Evolutionary conservation across 2,113 vertebrate species (phyloP), one percentile per base, ranked within the genome.

Genomic region (Empidonax traillii): DNA sequence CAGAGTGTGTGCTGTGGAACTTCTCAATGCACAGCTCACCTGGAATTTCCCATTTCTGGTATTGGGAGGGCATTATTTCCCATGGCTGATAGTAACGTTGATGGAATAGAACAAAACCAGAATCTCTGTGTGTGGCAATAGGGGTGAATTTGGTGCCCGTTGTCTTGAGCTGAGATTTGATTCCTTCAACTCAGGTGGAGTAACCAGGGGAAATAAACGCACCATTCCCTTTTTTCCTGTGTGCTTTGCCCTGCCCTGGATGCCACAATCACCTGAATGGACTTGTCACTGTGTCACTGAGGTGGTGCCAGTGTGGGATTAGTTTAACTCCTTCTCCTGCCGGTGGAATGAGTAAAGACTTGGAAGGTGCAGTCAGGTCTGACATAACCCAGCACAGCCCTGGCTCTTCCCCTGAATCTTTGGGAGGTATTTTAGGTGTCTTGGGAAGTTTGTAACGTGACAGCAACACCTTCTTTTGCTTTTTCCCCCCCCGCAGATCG

Each of bases 1-100:
- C 4, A 7, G 10, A 0, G 2, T 46, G 24, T 53, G 41, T 28
- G n/a, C 56, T 41, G 3, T 1, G 2, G 49, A 59, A 19, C 49
- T 85, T 46, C 67, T 75, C 43, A 80, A 58, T 43, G 72, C 43
- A 28, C 17, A 39, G 23, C 75, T 66, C 1, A 0, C 59, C 66
- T 85, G 30, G 43, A 46, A 27, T 51, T 62, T 81, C 10, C 21
- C 4, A 3, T 71, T 69, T 61, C 13, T 86, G 85, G 27, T 44
- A 4, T 71, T 81, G 37, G 35, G 78, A 82, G 61, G 59, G 6
- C 12, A 5, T 7, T 41, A 23, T 43, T 86, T 73, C 31, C 22
- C 13, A 1, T 7, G 9, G 65, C 10, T 33, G 12, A 22, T 35
- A 18, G 35, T 6, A 27, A 39, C 90, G 1, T 30, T 75, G 51